Conservation (phyloP, 2,888 invertebrate species). For the Dryococelus australis region DNA sequence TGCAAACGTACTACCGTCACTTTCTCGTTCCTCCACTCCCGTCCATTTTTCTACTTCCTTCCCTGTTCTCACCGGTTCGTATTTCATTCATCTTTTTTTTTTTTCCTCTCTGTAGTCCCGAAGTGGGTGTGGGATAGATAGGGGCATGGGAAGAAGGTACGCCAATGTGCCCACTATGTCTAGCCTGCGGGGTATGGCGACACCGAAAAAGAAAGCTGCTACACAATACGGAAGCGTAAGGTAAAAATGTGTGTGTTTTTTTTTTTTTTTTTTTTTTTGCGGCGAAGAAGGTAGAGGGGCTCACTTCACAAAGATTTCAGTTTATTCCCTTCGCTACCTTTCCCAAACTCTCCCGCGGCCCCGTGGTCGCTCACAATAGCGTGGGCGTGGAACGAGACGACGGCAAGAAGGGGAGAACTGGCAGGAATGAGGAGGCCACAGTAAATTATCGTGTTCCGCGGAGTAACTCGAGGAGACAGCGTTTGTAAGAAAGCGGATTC, state of each 20-base stretch:
- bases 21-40: background rate
- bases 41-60: background rate
- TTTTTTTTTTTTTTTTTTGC: too few species aligned
- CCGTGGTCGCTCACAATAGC: background rate
- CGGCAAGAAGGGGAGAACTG: background rate
- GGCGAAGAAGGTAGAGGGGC: background rate
- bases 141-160: background rate
- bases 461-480: background rate
- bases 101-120: background rate
- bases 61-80: background rate
- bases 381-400: background rate
- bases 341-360: background rate
- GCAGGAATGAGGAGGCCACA: background rate
- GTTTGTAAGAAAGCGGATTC: background rate
- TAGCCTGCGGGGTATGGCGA: too few species aligned
- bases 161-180: background rate
- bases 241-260: too few species aligned
- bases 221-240: too few species aligned
- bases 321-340: background rate
- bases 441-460: slow-evolving; percentile 1
- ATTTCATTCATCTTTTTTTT: background rate
- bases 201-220: too few species aligned
- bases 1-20: background rate
- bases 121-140: background rate
- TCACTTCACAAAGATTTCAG: background rate